phyloP scores from a whole-genome alignment of 2,113 vertebrate genomes.

The Chaenocephalus aceratus region DNA sequence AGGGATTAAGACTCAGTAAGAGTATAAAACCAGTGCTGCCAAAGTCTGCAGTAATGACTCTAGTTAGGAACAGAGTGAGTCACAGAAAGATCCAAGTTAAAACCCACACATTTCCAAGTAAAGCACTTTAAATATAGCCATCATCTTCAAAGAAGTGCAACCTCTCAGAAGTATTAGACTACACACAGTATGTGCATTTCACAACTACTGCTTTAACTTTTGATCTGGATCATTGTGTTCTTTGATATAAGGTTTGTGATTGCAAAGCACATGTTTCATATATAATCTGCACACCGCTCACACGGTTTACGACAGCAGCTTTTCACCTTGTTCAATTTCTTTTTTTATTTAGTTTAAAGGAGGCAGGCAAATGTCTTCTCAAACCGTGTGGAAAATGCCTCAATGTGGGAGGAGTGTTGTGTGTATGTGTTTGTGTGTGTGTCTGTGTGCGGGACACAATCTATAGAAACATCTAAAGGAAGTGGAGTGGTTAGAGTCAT shows the following conservation, averaged over 20 bases:
- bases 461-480: conserved; percentile 79
- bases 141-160: conserved; percentile 26
- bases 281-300: not conserved
- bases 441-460: conserved; percentile 56
- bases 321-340: conserved; percentile 12
- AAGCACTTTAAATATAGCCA: conserved; percentile 39
- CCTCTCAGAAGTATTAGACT: conserved; percentile 32
- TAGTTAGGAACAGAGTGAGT: conserved; percentile 56
- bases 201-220: not conserved
- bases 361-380: not conserved
- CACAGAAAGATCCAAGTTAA: conserved; percentile 44
- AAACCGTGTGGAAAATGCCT: conserved; percentile 29
- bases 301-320: not conserved
- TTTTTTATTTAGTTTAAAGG: conserved; percentile 14
- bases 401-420: conserved; percentile 13
- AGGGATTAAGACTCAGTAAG: conserved; percentile 24
- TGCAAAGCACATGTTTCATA: no score
- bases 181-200: conserved; percentile 13
- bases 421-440: not conserved
- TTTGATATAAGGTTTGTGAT: conserved; percentile 1
- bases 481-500: conserved; percentile 81
- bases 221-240: not conserved
- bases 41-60: conserved; percentile 46
- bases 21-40: conserved; percentile 36
- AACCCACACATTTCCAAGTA: conserved; percentile 51